Base-by-base conservation (phyloP, 1,140 invertebrate genomes). In the Heliconius nattereri region DNA sequence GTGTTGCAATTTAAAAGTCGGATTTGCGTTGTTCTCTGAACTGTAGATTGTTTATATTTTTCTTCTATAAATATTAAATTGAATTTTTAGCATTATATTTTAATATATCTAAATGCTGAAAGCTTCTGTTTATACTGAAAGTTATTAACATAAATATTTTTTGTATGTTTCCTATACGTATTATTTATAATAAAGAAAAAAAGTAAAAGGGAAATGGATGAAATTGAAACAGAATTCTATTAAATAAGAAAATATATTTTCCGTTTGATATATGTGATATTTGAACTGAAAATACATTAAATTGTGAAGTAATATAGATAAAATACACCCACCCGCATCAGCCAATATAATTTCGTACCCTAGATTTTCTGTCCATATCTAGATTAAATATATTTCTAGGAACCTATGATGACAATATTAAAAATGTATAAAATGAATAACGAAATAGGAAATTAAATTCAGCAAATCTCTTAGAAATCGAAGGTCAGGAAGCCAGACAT, bases 1-100 rank as follows among this genome's bases (percentile, higher is more conserved):
- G 76, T 80, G 85, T 83, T 90, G 87, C 87, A 89, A 90, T 89
- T 84, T 81, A 86, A 85, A 83, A 89, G 89, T 89, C 86, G 84
- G 83, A 87, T 83, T 89, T 85, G 86, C 84, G 80, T 89, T 85
- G 84, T 80, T 83, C 87, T 90, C 87, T 90, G 84, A 13, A 89
- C 83, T 88, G 88, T 2, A 57, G n/a, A 57, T 57, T 23, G 23
- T 3, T 9, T 11, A 7, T 2, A n/a, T 8, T 57, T n/a, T 57
- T 45, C 40, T 23, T 23, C 19, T 57, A 9, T 23, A 57, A 57
- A n/a, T 57, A 2, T 57, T 23, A n/a, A n/a, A 9, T 57, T 57
- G 23, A 23, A n/a, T 57, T 23, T 16, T 54, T 54, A 52, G 1
- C 7, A 20, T 5, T 20, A 52, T 52, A 20, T 54, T n/a, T 54